These are phyloP conservation scores for Nudaria mundana DNA, from an alignment of 2,888 invertebrate species.

Conservation along the genomic window DNA sequence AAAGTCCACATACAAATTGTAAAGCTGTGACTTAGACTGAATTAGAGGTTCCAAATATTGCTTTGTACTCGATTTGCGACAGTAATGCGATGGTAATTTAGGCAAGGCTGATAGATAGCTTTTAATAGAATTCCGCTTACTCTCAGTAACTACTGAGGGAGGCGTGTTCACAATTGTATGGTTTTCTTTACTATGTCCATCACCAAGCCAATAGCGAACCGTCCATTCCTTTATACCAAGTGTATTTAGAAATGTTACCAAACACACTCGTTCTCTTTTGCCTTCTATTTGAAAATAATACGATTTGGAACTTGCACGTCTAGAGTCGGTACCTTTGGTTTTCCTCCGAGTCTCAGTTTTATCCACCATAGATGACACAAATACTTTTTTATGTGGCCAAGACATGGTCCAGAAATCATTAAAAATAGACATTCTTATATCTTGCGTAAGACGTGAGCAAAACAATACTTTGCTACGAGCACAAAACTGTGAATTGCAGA, in stretches of 20 bases:
- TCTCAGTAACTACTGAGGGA: conserved; percentile 2
- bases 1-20: conserved; percentile 23
- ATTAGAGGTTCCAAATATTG: conserved; percentile 33
- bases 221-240: conserved; percentile 17
- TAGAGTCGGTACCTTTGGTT: neutral
- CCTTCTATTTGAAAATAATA: conserved; percentile 24
- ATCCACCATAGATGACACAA: conserved; percentile 5
- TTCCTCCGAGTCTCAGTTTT: conserved; percentile 3
- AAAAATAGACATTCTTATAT: conserved; percentile 1
- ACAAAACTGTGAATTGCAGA: conserved; percentile 11
- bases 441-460: conserved; percentile 1
- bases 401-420: conserved; percentile 1
- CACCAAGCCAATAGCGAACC: conserved; percentile 17
- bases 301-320: conserved; percentile 15
- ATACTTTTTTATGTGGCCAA: conserved; percentile 5
- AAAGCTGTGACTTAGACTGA: conserved; percentile 30
- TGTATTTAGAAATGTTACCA: conserved; percentile 3
- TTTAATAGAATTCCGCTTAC: conserved; percentile 1
- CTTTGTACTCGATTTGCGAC: conserved; percentile 25
- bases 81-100: conserved; percentile 34
- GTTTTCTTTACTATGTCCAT: conserved; percentile 3
- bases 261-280: conserved; percentile 20
- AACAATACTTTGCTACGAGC: conserved; percentile 7
- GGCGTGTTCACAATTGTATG: neutral
- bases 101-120: neutral